Base-by-base conservation (phyloP, 2,113 vertebrate genomes). In the Blennius ocellaris region DNA sequence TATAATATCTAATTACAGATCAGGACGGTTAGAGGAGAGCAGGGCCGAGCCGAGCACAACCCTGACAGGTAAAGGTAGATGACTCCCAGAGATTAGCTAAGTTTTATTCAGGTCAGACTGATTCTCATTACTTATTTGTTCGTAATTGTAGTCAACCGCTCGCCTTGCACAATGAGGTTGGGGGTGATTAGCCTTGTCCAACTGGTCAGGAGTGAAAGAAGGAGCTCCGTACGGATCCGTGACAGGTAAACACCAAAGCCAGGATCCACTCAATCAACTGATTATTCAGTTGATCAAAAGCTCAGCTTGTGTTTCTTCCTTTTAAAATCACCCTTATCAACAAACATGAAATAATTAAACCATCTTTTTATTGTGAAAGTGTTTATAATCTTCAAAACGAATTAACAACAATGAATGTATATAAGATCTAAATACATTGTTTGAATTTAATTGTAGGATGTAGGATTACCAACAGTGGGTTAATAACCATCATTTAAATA, bases 1-100 rank as follows among this genome's bases (percentile, higher is more conserved):
- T 68, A 47, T 80, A 50, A 86, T 83, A 90, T 90, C 87, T 89
- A 86, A 84, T 91, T 86, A 90, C 84, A 84, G 80, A 88, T 88
- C 64, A 83, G 62, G 64, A 63, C 45, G 54, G 59, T 67, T 48
- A 40, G 38, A 63, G 50, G 30, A 76, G 40, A 73, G 48, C 67
- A 30, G 3, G n/a, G 51, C 7, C 73, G 40, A 73, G 48, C 67
- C 38, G 3, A n/a, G 51, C 7, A 57, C 12, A 15, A 66, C 17
- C 37, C 36, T 49, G 59, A 49, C 58, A 62, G 63, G 16, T 47
- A 36, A 63, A 37, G 52, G 57, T 52, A 38, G 65, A 61, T 78
- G 76, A 76, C 80, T 50, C 77, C 52, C 60, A 53, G 30, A 54
- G 63, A 84, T 71, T 54, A 52, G 71, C 76, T 73, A 60, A 9